Evolutionary conservation across 2,113 vertebrate genomes (phyloP).

Genomic region (Bubo bubo): DNA sequence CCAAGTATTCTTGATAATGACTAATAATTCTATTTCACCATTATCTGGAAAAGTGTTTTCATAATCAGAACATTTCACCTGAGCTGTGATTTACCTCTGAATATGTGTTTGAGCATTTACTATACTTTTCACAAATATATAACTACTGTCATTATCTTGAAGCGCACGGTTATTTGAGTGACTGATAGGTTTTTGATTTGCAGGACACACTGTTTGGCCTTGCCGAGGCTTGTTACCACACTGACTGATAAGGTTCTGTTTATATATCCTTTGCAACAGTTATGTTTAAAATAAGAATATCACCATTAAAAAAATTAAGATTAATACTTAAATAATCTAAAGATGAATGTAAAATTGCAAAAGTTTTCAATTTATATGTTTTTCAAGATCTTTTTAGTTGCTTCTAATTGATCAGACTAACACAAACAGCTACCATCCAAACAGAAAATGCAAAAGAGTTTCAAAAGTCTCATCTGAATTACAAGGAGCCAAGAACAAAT

Average conservation of each 20-base stretch:
- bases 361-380: background rate
- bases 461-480: background rate
- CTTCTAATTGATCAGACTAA: background rate
- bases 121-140: background rate
- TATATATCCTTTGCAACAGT: background rate
- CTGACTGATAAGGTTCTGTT: background rate
- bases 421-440: background rate
- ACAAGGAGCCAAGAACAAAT: background rate
- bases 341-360: background rate
- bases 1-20: background rate
- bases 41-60: background rate
- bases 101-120: background rate
- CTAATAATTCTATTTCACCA: background rate
- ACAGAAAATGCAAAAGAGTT: background rate
- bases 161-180: background rate
- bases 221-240: background rate
- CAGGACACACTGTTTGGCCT: background rate
- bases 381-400: background rate
- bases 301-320: background rate
- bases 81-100: background rate
- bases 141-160: background rate
- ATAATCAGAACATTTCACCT: background rate
- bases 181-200: background rate
- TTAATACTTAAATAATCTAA: background rate
- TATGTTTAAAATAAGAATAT: background rate